Conservation (phyloP, 2,797 vertebrate genomes). For the Onychomys leucogaster region DNA sequence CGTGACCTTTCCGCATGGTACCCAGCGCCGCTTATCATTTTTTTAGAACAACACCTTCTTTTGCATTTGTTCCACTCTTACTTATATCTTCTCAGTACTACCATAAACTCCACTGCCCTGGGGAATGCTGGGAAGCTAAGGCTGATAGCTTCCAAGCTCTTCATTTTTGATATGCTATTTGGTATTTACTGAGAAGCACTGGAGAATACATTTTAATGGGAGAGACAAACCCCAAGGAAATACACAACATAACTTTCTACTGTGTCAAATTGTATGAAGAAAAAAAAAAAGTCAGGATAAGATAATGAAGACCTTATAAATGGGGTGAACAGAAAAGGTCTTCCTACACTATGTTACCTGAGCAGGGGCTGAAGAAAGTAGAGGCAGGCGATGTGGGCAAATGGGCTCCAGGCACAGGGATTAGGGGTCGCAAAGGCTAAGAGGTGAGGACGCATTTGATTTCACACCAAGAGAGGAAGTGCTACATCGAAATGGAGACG, state of each 20-base stretch:
- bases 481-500: background rate
- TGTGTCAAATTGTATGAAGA: background rate
- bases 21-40: no score
- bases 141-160: background rate
- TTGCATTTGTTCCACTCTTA: background rate
- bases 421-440: background rate
- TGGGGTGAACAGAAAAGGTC: background rate
- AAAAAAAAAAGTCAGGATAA: background rate
- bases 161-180: background rate
- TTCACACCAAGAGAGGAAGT: background rate
- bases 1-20: no score
- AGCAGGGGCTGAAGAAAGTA: background rate
- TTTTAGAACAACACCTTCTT: background rate
- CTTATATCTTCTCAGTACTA: background rate
- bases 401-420: background rate
- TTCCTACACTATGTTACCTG: background rate
- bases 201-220: background rate
- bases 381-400: no score
- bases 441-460: background rate
- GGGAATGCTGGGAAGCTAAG: background rate
- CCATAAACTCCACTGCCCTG: background rate
- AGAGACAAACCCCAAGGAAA: background rate
- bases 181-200: background rate
- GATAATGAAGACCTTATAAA: background rate
- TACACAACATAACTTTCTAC: background rate